Base-by-base conservation (phyloP, 2,888 invertebrate species). In the Himalopsyche anomala region DNA sequence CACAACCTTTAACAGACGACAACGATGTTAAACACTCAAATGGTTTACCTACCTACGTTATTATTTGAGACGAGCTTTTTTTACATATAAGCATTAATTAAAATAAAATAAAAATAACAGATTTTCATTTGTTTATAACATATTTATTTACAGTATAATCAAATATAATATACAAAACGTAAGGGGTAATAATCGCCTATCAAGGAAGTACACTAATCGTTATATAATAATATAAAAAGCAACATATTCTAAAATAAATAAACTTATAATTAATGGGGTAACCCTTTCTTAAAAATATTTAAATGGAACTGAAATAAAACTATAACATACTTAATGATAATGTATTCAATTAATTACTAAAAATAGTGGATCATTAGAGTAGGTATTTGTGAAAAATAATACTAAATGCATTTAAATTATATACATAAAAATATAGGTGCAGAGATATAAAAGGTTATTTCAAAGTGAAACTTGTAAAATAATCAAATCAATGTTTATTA, bases 91-190 rank as follows among this genome's bases (percentile, higher is more conserved):
- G 9, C 6, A 45, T 45, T 11, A 45, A 45, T 19, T 11, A 3
- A 15, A 69, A 45, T 9, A 51, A 40, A 17, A 54, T 54, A 51
- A 51, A 40, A 17, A 54, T 54, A 51, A 51, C 42, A 19, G n/a
- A 69, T 86, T 86, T 84, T 81, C 74, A 55, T 15, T 84, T 55
- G 55, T 84, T 84, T 81, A 81, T 84, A 84, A 81, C 84, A 84
- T 85, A 62, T 86, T 84, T 86, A 86, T 86, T 86, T 86, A 86
- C 86, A 86, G 83, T 81, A 83, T 84, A 80, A 62, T 81, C 84
- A 69, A 84, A 80, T 86, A 86, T 84, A 86, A 84, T 84, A 84
- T 86, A 84, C 84, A 86, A 86, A 84, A 86, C 86, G 84, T 69
- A 84, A 81, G 84, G 81, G 86, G 36, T 38, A 74, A 74, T 83